A percentile compares a stretch with the other conserved stretches of the same genome.
Evolutionary conservation across 2,797 vertebrate species (phyloP).

Genomic region (Euphonia xanthogaster): DNA sequence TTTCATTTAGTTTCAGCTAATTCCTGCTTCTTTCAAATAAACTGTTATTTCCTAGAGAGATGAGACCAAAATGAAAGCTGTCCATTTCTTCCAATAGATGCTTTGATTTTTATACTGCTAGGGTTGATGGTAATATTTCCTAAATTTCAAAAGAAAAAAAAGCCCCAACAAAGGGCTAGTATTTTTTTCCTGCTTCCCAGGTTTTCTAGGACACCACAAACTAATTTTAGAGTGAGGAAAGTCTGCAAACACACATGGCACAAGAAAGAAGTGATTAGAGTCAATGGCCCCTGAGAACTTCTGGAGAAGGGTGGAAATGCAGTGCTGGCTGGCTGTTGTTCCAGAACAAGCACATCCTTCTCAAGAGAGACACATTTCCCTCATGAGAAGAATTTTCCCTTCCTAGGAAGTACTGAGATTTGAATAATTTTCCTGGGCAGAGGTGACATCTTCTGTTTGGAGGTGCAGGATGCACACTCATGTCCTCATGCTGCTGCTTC

Average conservation of each 20-base stretch:
- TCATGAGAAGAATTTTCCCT: not conserved
- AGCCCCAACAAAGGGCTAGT: not conserved
- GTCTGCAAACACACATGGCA: fast-evolving
- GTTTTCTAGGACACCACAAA: not conserved
- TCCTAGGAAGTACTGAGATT: not conserved
- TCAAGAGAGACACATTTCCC: not conserved
- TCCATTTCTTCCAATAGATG: not conserved
- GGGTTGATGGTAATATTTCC: not conserved
- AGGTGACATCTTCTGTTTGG: not conserved
- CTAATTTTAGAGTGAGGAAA: not conserved
- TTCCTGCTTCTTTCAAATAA: not conserved
- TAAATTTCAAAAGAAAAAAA: not conserved
- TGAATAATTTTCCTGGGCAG: not conserved
- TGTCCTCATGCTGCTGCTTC: not conserved
- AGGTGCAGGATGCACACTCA: fast-evolving
- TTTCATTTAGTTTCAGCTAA: not conserved
- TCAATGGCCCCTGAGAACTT: not conserved
- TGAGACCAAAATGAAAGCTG: not conserved
- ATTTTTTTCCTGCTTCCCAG: not conserved
- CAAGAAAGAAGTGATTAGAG: not conserved
- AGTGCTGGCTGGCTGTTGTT: not conserved
- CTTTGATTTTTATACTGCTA: not conserved
- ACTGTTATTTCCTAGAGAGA: not conserved
- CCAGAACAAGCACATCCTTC: not conserved
- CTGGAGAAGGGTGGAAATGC: not conserved